Base-by-base conservation (phyloP, 2,888 invertebrate genomes). In the Sphaerophoria rueppellii region DNA sequence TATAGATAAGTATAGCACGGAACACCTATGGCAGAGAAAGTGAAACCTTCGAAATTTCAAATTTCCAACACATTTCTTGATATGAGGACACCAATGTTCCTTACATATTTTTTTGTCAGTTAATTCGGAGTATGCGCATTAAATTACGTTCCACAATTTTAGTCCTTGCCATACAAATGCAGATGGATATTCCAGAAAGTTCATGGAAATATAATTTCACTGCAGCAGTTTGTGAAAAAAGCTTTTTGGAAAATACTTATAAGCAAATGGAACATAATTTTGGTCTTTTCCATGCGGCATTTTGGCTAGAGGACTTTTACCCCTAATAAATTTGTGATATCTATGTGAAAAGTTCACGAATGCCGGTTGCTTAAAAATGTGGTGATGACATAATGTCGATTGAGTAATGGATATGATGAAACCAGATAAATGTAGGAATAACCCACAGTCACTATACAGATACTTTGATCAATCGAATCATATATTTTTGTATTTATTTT, bases 321-420 rank as follows among this genome's bases (percentile, higher is more conserved):
- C 83, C 83, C 80, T 80, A 46, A 65, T 54, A 24, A 24, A 75
- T 80, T 67, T 65, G 55, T 60, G 54, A 55, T 79, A 79, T 83
- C 52, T 70, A 70, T 55, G 46, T 50, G 24, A 69, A 80, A 85
- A 85, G 72, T 80, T 80, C 80, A 63, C 35, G 61, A 85, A 85
- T 72, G 85, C 85, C 85, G 85, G 85, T 85, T 72, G 76, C 75
- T 71, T 81, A 85, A 85, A 69, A 63, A n/a, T 24, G 7, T 70
- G 80, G 69, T 73, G 85, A 85, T 85, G 85, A 85, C 85, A 85
- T 85, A 85, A 85, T 81, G 75, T 72, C 80, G 76, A 85, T 81
- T 81, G 81, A 85, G 81, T 85, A 81, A 81, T 85, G 73, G 85
- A 81, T 81, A 73, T 85, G 76, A 81, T 85, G 76, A 85, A 85